Conservation (phyloP, 2,888 invertebrate species). For the Nysson spinosus region DNA sequence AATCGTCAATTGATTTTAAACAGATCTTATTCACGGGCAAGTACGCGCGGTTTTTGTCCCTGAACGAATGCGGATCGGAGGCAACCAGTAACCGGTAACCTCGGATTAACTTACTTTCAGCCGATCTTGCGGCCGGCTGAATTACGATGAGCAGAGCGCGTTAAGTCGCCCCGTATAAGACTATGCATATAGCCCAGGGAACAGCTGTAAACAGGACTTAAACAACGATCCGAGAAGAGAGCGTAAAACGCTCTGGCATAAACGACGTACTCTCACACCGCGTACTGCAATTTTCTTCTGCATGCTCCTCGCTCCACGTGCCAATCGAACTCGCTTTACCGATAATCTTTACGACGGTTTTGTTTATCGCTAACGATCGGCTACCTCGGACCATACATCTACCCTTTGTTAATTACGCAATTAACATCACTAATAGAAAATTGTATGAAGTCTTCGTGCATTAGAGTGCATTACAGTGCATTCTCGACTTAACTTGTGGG, state of each 20-base stretch:
- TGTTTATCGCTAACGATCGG: slow-evolving; percentile 26
- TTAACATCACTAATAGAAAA: too few relatives aligned
- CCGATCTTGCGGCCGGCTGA: slow-evolving; percentile 17
- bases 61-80: slow-evolving; percentile 1
- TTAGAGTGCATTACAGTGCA: too few relatives aligned
- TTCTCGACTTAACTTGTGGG: too few relatives aligned
- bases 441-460: too few relatives aligned
- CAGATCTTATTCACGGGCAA: slow-evolving; percentile 36
- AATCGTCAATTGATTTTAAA: too few relatives aligned
- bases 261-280: slow-evolving; percentile 31
- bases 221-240: slow-evolving; percentile 42
- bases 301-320: slow-evolving; percentile 27
- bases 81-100: slow-evolving; percentile 43
- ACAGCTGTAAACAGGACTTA: slow-evolving; percentile 47
- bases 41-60: slow-evolving; percentile 39
- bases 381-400: background rate
- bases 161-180: slow-evolving; percentile 6
- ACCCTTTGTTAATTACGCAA: too few relatives aligned
- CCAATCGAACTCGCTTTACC: slow-evolving; percentile 7
- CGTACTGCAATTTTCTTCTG: slow-evolving; percentile 51
- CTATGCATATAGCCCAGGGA: slow-evolving; percentile 12
- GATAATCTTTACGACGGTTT: slow-evolving; percentile 34
- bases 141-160: slow-evolving; percentile 30
- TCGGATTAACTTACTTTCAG: slow-evolving; percentile 44
- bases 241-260: slow-evolving; percentile 40